Evolutionary conservation across 2,797 vertebrate genomes (phyloP).

Genomic region (Leucoraja ocellata): DNA sequence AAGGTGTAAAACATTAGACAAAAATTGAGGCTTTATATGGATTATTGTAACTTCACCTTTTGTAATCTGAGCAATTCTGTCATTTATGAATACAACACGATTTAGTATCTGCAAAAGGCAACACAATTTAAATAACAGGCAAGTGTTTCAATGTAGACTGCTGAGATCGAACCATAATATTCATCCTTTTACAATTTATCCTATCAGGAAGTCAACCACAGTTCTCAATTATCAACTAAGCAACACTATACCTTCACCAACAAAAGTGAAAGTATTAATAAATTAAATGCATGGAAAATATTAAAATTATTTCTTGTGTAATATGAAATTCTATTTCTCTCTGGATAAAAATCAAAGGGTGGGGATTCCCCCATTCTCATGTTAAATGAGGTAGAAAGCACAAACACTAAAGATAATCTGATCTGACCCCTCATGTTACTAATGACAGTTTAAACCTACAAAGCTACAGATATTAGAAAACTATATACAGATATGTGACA

Average conservation of each 20-base stretch:
- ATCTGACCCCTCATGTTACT: neutral
- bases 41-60: neutral
- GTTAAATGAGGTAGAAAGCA: neutral
- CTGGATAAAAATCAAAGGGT: neutral
- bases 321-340: neutral
- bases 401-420: neutral
- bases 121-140: neutral
- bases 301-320: neutral
- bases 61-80: slow-evolving; percentile 19
- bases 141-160: slow-evolving; percentile 1
- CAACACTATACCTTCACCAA: neutral
- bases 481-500: neutral
- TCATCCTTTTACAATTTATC: neutral
- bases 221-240: neutral
- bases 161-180: neutral
- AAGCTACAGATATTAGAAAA: neutral
- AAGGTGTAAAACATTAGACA: neutral
- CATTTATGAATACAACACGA: neutral
- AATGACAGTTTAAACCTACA: neutral
- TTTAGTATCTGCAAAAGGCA: neutral
- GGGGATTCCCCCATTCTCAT: neutral
- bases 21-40: neutral
- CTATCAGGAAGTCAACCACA: neutral
- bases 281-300: neutral
- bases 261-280: neutral